Conservation (phyloP, 2,888 invertebrate species). For the Chelonus formosanus region DNA sequence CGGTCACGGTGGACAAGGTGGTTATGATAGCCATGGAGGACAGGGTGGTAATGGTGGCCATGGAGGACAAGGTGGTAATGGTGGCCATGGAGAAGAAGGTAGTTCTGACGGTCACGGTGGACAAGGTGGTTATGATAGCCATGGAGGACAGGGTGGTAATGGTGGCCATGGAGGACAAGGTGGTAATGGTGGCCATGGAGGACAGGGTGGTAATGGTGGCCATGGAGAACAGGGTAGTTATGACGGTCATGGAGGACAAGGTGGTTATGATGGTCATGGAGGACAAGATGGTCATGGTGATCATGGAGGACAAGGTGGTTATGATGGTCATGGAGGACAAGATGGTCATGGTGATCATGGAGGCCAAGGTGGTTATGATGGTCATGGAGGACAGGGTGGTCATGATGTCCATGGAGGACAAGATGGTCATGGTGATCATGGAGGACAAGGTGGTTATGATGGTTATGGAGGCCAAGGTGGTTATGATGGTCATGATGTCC, state of each 20-base stretch:
- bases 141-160: neutral
- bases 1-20: constrained; percentile 11
- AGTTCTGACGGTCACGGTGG: too few species aligned
- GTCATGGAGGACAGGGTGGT: neutral
- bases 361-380: constrained; percentile 2
- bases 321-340: constrained; percentile 6
- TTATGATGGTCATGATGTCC: too few species aligned
- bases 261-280: neutral
- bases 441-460: too few species aligned
- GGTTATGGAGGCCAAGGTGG: too few species aligned
- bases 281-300: neutral
- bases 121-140: neutral
- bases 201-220: constrained; percentile 11
- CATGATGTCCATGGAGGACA: too few species aligned
- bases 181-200: too few species aligned
- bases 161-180: too few species aligned
- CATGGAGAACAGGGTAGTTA: neutral
- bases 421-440: too few species aligned
- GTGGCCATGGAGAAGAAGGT: neutral
- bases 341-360: neutral
- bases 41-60: neutral
- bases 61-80: constrained; percentile 3
- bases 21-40: constrained; percentile 9
- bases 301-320: constrained; percentile 16
- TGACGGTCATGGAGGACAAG: constrained; percentile 6